Base-by-base conservation (phyloP, 35 echinoderm and acorn worm species). In the Ptychodera flava region DNA sequence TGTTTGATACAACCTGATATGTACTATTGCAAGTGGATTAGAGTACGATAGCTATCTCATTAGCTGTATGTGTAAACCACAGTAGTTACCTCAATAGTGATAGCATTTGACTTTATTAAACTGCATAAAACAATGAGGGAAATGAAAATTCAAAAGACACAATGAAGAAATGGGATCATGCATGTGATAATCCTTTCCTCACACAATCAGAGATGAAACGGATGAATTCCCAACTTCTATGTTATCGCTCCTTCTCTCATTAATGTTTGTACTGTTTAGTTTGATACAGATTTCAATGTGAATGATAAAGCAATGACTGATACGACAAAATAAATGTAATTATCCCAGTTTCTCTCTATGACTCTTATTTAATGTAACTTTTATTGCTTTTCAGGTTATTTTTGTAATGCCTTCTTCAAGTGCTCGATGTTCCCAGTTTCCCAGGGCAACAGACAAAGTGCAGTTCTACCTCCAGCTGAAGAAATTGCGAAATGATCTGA, bases 351-450 rank as follows among this genome's bases (percentile, higher is more conserved):
- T n/a, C n/a, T n/a, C n/a, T n/a, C n/a, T n/a, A n/a, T n/a, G n/a
- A n/a, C n/a, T n/a, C n/a, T n/a, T n/a, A n/a, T n/a, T n/a, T n/a
- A n/a, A n/a, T n/a, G n/a, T n/a, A n/a, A n/a, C n/a, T n/a, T n/a
- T n/a, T n/a, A n/a, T n/a, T 79, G 33, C 32, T 90, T 88, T 81
- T 22, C 92, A 94, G 96, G 93, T 99, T 33, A 89, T 99, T 34
- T 99, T 90, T 88, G 96, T 99, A 31, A 99, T 99, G 96, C 96
- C 96, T 82, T 99, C 96, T 64, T 99, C 96, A 78, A 94, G 96
- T 99, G 96, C 96, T 85, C 79, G 96, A 33, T 99, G 96, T 85
- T 99, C 96, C 78, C 96, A 99, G 83, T 99, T 99, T 45, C 96
- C 96, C n/a, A 88, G 96, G 85, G 96, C 96, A 86, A 90, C 91